phyloP scores from a whole-genome alignment of 2,797 vertebrate genomes.

The Podarcis siculus region DNA sequence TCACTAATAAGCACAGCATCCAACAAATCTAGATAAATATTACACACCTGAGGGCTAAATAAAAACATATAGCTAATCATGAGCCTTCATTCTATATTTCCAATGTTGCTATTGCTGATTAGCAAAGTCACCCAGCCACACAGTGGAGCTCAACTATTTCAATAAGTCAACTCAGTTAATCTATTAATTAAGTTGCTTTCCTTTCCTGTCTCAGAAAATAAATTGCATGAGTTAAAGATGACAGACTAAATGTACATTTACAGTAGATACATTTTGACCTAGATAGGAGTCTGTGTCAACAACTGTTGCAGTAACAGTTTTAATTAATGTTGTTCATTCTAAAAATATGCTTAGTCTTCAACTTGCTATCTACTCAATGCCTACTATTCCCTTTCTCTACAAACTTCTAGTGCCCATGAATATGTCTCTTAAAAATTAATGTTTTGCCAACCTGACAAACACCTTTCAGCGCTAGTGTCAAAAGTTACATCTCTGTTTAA shows the following conservation, averaged over 20 bases:
- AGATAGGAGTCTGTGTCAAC: conserved; percentile 18
- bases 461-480: background rate
- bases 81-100: background rate
- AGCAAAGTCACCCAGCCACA: background rate
- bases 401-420: background rate
- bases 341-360: background rate
- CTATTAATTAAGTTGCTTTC: conserved; percentile 34
- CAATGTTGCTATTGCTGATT: background rate
- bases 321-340: conserved; percentile 20
- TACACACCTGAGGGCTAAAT: background rate
- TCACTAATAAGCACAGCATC: background rate
- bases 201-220: conserved; percentile 7
- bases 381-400: background rate
- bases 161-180: conserved; percentile 15
- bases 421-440: background rate
- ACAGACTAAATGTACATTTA: background rate
- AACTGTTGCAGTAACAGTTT: background rate
- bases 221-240: conserved; percentile 3
- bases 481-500: background rate
- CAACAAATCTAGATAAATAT: background rate
- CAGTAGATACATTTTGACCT: conserved; percentile 10
- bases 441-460: conserved; percentile 2
- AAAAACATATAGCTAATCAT: background rate
- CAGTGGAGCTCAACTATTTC: background rate
- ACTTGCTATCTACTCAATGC: background rate